Evolutionary conservation across 2,888 invertebrate genomes (phyloP), one percentile per base, ranked within the genome.

Genomic region (Branchellion lobata): DNA sequence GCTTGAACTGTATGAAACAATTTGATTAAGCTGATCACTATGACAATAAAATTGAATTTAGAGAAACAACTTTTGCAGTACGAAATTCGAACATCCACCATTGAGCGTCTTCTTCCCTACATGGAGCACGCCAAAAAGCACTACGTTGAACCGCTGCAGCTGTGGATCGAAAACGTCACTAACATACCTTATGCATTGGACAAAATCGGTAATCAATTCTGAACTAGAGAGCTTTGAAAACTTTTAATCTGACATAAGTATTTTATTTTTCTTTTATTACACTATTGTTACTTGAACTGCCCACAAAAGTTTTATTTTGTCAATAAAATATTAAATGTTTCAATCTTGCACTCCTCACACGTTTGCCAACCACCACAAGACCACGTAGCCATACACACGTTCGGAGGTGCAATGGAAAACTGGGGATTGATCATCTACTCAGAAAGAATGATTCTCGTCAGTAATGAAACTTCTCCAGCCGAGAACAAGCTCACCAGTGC

Each of bases 391-490:
- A 21, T 82, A 8, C 80, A 76, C 2, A 78, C 36, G 33, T 77
- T 71, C 29, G 78, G 80, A n/a, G 81, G 81, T 0, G 82, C 81
- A n/a, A 81, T 81, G 81, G 81, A 81, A 40, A 80, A 80, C 68
- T 81, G 80, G 81, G 81, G 81, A 11, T 72, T 81, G 24, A 81
- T 81, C 24, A 77, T 71, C 3, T 81, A 81, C 65, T 68, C 75
- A 33, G 79, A 81, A 68, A 27, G 57, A 18, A 65, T 33, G 18
- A 34, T 81, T 31, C 71, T 72, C 27, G 75, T 68, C 57, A 79
- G 76, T 57, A 33, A 40, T 29, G 73, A 68, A 14, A 69, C 36
- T 0, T 71, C 61, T 14, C 18, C 68, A 8, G 72, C 72, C n/a
- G 21, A 18, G 24, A 47, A 47, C 29, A 18, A n/a, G 24, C 68